These are phyloP conservation scores for Gnathonemus longibarbis DNA, from an alignment of 2,113 vertebrate genomes.

Conservation along the genomic window DNA sequence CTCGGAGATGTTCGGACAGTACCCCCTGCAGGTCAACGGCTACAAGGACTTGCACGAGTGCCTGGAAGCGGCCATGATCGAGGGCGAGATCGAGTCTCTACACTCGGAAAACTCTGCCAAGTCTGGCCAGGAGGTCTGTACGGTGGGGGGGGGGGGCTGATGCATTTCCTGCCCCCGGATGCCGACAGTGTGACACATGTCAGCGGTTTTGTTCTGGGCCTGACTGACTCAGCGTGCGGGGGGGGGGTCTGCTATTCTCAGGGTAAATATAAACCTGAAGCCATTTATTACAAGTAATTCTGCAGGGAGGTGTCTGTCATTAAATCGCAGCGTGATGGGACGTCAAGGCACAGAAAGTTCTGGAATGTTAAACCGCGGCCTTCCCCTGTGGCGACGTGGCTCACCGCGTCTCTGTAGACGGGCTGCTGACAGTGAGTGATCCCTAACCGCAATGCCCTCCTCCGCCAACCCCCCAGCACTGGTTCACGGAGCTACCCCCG, in stretches of 20 bases:
- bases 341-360: neutral
- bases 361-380: neutral
- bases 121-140: slow-evolving; percentile 72
- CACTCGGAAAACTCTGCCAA: slow-evolving; percentile 88
- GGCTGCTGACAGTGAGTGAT: neutral
- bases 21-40: slow-evolving; percentile 94
- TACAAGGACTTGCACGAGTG: slow-evolving; percentile 98
- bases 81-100: slow-evolving; percentile 95
- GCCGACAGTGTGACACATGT: neutral
- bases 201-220: neutral
- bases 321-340: neutral
- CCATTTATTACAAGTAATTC: neutral
- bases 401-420: neutral
- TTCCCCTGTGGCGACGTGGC: neutral
- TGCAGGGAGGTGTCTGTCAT: neutral
- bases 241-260: neutral
- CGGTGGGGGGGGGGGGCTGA: neutral
- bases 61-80: slow-evolving; percentile 95
- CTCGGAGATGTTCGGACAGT: slow-evolving; percentile 97
- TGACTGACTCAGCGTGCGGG: neutral
- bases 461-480: slow-evolving; percentile 2
- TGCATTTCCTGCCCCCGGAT: neutral
- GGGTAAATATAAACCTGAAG: neutral
- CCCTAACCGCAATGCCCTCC: neutral
- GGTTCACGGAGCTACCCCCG: slow-evolving; percentile 63